A percentile compares a stretch with the other conserved stretches of the same genome.
These are phyloP conservation scores for Hypanus sabinus DNA, from an alignment of 2,113 vertebrate genomes.

Conservation along the genomic window DNA sequence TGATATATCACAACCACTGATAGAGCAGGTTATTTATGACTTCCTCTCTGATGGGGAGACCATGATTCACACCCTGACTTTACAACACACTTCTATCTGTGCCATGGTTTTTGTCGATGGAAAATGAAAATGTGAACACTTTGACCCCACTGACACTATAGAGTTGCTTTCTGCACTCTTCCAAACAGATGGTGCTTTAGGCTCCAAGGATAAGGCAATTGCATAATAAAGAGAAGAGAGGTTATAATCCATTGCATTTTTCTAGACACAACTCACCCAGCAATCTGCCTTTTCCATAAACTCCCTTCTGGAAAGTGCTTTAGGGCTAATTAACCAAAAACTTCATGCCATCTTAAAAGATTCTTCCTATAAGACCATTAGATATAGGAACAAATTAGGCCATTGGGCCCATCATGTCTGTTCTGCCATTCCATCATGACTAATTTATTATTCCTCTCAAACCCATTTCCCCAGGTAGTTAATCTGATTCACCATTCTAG, in stretches of 20 bases:
- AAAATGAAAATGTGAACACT: neutral
- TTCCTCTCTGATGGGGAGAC: neutral
- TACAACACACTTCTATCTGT: neutral
- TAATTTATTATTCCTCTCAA: too few relatives aligned
- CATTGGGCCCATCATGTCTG: too few relatives aligned
- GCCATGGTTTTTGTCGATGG: neutral
- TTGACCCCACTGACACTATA: neutral
- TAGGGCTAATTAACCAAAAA: too few relatives aligned
- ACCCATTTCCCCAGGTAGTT: too few relatives aligned
- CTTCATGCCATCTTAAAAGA: too few relatives aligned
- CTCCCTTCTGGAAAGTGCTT: too few relatives aligned
- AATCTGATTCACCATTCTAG: too few relatives aligned
- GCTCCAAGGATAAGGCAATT: neutral
- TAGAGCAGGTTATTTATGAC: neutral
- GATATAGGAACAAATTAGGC: too few relatives aligned
- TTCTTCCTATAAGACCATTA: too few relatives aligned
- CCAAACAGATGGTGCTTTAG: neutral
- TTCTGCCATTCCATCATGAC: too few relatives aligned
- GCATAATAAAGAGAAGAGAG: neutral
- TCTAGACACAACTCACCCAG: too few relatives aligned
- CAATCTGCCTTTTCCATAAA: too few relatives aligned
- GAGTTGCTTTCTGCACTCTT: neutral
- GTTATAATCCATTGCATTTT: neutral
- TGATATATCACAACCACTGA: constrained; percentile 28
- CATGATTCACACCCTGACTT: neutral